Conservation (phyloP, 2,888 invertebrate genomes). For the Trachelus troglodyta region DNA sequence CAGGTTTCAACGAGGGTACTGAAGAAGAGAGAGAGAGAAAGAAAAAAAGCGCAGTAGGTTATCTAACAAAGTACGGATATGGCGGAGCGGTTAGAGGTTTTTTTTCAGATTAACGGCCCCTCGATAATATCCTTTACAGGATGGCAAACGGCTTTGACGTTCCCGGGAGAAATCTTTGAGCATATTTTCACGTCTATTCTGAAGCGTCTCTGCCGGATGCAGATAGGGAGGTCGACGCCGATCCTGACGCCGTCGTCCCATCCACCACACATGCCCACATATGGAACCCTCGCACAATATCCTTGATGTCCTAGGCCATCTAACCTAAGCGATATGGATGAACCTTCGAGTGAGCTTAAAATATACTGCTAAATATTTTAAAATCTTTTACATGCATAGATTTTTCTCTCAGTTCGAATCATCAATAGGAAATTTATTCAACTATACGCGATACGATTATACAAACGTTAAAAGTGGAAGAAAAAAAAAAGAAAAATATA, state of each 20-base stretch:
- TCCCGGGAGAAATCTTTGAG: conserved; percentile 63
- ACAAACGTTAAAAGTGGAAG: neutral
- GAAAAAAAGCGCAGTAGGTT: neutral
- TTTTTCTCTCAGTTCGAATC: neutral
- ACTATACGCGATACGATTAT: neutral
- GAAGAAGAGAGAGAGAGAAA: neutral
- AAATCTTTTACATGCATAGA: neutral
- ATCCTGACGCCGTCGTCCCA: conserved; percentile 18
- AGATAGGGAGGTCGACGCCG: conserved; percentile 52
- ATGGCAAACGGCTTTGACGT: neutral
- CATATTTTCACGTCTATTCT: conserved; percentile 63
- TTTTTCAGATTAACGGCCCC: conserved; percentile 36
- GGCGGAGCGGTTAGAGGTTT: neutral
- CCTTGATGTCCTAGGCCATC: conserved; percentile 63
- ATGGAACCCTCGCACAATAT: conserved; percentile 51
- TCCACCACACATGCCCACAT: conserved; percentile 46
- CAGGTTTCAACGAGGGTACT: neutral
- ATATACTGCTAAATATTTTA: conserved; percentile 36
- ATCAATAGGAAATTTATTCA: neutral
- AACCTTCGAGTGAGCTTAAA: conserved; percentile 41
- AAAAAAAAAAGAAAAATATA: neutral
- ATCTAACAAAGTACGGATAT: conserved; percentile 4
- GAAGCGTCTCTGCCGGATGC: conserved; percentile 63
- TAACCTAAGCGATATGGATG: conserved; percentile 37
- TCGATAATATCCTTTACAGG: conserved; percentile 34